Percentiles rank a stretch among this genome's conserved stretches.
phyloP scores from a whole-genome alignment of 2,888 invertebrate species.

The Invenusta paracnida region DNA sequence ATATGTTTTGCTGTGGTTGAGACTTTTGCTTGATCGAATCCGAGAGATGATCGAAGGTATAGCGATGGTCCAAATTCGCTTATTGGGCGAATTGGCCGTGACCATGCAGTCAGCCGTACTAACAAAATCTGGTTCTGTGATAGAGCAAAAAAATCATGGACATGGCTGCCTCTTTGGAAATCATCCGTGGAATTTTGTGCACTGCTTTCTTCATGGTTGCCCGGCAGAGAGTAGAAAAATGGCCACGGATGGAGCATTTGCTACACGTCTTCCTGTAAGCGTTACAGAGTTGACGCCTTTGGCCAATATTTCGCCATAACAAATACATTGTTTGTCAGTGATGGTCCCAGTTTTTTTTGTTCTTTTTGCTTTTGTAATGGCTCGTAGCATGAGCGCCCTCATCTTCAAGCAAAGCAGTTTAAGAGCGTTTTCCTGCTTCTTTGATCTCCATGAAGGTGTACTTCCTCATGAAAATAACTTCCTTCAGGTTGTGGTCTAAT shows the following conservation, averaged over 20 bases:
- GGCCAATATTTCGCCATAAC: slow-evolving; percentile 15
- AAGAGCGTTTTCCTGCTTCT: slow-evolving; percentile 2
- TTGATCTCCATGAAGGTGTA: background rate
- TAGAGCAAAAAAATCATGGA: background rate
- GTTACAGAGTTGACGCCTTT: background rate
- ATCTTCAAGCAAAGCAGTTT: background rate
- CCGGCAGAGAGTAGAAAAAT: background rate
- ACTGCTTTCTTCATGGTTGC: background rate
- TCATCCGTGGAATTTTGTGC: too few relatives aligned
- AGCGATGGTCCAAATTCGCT: background rate
- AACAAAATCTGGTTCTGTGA: background rate
- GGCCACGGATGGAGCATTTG: background rate
- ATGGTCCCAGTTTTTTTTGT: too few relatives aligned
- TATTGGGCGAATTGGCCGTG: background rate
- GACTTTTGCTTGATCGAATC: background rate
- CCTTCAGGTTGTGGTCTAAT: too few relatives aligned
- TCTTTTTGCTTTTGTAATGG: background rate
- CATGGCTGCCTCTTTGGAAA: background rate
- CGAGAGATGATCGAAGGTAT: background rate
- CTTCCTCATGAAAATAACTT: too few relatives aligned
- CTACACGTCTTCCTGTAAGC: background rate
- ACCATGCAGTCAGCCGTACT: too few relatives aligned
- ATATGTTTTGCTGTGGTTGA: slow-evolving; percentile 1
- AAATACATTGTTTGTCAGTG: background rate
- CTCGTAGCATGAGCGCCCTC: background rate